Percentiles rank a stretch among this genome's conserved stretches.
Evolutionary conservation across 2,113 vertebrate genomes (phyloP).

Genomic region (Rattus norvegicus): DNA sequence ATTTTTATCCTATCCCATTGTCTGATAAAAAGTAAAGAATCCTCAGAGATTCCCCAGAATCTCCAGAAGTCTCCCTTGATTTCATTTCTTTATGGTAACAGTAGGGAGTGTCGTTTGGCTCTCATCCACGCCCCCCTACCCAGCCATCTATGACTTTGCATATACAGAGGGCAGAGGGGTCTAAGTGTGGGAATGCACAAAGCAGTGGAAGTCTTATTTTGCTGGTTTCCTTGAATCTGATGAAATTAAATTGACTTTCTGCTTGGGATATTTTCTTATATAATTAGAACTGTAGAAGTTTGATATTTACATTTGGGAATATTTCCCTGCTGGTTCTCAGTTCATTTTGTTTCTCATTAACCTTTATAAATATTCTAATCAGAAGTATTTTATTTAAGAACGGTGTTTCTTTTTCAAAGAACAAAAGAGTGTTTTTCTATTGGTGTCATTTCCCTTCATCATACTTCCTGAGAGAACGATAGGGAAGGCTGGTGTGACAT

Average conservation of each 20-base stretch:
- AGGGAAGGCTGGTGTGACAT: not conserved
- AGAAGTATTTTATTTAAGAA: conserved; percentile 55
- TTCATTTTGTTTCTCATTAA: conserved; percentile 67
- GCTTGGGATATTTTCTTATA: conserved; percentile 58
- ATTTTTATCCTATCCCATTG: not conserved
- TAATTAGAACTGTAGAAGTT: conserved; percentile 62
- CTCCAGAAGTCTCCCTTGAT: not conserved
- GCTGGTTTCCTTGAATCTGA: not conserved
- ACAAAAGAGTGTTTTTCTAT: not conserved
- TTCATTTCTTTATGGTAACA: not conserved
- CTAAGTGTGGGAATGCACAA: not conserved
- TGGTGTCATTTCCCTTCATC: conserved; percentile 17
- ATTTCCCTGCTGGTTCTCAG: conserved; percentile 51
- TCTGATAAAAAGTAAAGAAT: not conserved
- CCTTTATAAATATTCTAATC: conserved; percentile 57
- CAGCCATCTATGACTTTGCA: not conserved
- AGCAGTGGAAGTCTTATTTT: not conserved
- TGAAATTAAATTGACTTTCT: conserved; percentile 20
- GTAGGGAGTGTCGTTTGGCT: not conserved
- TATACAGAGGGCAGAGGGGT: not conserved
- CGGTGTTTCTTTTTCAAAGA: not conserved
- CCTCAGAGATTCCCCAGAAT: not conserved
- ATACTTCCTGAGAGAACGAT: not conserved
- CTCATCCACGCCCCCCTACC: not conserved
- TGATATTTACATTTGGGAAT: conserved; percentile 51